A percentile compares a stretch with the other conserved stretches of the same genome.
Evolutionary conservation across 2,888 invertebrate genomes (phyloP).

Genomic region (Antheraea yamamai): DNA sequence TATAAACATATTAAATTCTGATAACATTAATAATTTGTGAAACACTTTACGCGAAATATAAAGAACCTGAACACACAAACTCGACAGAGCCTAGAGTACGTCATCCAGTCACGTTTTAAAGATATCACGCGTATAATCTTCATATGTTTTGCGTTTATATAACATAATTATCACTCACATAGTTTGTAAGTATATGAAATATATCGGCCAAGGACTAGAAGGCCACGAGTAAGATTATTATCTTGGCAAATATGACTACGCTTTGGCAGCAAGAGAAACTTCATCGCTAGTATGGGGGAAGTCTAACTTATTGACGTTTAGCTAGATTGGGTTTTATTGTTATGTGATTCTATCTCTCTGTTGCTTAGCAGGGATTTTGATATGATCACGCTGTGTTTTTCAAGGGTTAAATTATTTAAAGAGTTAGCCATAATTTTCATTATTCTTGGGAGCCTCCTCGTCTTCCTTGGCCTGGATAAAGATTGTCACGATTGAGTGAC

Average conservation of each 20-base stretch:
- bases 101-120: neutral
- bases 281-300: neutral
- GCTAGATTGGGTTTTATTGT: neutral
- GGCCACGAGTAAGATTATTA: neutral
- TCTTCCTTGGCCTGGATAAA: too few relatives aligned
- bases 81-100: neutral
- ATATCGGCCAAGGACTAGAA: conserved; percentile 18
- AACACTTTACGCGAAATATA: neutral
- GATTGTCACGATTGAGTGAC: too few relatives aligned
- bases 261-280: conserved; percentile 8
- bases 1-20: too few relatives aligned
- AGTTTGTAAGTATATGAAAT: conserved; percentile 7
- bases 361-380: neutral
- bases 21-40: neutral
- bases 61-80: neutral
- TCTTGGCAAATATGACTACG: neutral
- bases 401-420: neutral
- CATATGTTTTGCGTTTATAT: neutral
- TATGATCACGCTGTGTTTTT: neutral
- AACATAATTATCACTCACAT: conserved; percentile 8
- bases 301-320: neutral
- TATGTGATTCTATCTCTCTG: neutral
- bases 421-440: neutral
- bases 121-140: neutral
- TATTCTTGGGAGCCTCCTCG: too few relatives aligned